Percentiles rank a stretch among this genome's conserved stretches.
phyloP scores from a whole-genome alignment of 2,888 invertebrate genomes.

The Andrena fulva region DNA sequence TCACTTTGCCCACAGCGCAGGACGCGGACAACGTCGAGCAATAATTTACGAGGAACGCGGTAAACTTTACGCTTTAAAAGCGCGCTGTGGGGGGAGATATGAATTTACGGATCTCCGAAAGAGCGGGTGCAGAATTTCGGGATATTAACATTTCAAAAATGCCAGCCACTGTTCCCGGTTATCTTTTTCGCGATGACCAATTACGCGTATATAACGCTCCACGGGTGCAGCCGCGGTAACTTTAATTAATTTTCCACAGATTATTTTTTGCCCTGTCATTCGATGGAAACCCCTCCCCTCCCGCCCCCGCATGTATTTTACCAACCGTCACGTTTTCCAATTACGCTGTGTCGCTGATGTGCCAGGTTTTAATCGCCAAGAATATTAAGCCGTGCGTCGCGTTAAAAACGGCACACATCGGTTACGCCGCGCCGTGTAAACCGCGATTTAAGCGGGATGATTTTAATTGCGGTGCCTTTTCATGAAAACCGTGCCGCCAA shows the following conservation, averaged over 20 bases:
- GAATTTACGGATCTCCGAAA: neutral
- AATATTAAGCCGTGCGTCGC: conserved; percentile 34
- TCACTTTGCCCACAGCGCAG: neutral
- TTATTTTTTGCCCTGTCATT: conserved; percentile 32
- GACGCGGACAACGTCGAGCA: neutral
- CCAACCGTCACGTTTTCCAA: conserved; percentile 55
- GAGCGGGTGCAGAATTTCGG: conserved; percentile 1
- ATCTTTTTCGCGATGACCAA: conserved; percentile 1
- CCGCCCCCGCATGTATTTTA: conserved; percentile 26
- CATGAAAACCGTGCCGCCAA: neutral
- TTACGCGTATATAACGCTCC: conserved; percentile 4
- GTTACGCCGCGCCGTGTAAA: neutral
- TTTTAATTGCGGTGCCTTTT: conserved; percentile 39
- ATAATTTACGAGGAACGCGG: conserved; percentile 1
- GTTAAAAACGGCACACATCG: conserved; percentile 21
- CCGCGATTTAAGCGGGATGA: conserved; percentile 10
- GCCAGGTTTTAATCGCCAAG: conserved; percentile 45
- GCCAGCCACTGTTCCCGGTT: neutral
- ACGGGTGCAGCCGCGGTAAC: neutral
- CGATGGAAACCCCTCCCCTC: conserved; percentile 39
- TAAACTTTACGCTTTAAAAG: neutral
- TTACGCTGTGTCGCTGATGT: conserved; percentile 47
- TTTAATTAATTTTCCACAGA: conserved; percentile 41
- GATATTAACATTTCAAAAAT: conserved; percentile 32
- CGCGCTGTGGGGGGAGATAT: neutral